phyloP scores from a whole-genome alignment of 2,888 invertebrate genomes.

The Lottia scabra region DNA sequence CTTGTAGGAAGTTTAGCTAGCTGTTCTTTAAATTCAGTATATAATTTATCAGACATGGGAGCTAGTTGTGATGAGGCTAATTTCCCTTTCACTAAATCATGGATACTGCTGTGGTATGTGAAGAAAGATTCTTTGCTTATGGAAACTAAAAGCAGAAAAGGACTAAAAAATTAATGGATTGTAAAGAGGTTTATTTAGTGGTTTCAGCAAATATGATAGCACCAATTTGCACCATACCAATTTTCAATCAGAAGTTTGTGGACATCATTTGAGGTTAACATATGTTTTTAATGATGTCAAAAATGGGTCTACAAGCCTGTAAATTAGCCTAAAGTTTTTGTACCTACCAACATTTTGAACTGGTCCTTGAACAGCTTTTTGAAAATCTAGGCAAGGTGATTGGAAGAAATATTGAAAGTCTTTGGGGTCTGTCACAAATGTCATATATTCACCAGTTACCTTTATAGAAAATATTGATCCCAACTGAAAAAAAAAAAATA shows the following conservation, averaged over 20 bases:
- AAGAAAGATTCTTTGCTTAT: constrained; percentile 51
- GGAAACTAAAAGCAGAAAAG: constrained; percentile 44
- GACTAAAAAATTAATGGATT: too few species aligned
- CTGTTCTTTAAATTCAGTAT: constrained; percentile 42
- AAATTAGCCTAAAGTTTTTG: neutral
- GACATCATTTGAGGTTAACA: too few species aligned
- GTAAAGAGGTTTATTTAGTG: too few species aligned
- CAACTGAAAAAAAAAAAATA: constrained; percentile 48
- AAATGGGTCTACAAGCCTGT: too few species aligned
- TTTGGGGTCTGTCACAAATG: constrained; percentile 55
- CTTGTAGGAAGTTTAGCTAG: constrained; percentile 29
- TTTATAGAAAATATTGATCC: constrained; percentile 57
- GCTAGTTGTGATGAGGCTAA: constrained; percentile 48
- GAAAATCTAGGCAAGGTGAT: constrained; percentile 55
- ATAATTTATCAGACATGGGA: constrained; percentile 39
- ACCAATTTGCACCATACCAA: too few species aligned
- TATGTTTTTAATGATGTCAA: too few species aligned
- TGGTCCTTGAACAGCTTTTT: constrained; percentile 54
- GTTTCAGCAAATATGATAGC: too few species aligned
- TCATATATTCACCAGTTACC: constrained; percentile 59
- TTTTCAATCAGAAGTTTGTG: too few species aligned
- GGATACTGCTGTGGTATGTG: constrained; percentile 56
- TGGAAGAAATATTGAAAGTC: constrained; percentile 58
- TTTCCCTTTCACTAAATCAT: constrained; percentile 59
- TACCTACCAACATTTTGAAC: constrained; percentile 55